Conservation (phyloP, 2,113 vertebrate genomes). For the Scolopax mira region DNA sequence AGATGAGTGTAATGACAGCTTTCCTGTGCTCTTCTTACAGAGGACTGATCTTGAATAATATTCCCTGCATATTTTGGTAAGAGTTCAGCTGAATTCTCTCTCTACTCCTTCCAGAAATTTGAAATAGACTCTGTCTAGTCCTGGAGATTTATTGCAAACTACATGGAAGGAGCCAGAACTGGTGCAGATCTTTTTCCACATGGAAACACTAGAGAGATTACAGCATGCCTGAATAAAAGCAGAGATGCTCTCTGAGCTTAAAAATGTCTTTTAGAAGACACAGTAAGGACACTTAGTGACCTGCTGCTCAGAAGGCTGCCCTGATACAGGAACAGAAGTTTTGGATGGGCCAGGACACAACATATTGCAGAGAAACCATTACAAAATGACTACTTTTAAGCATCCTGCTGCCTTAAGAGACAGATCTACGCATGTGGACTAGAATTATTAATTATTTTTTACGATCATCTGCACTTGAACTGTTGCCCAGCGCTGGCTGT, state of each 20-base stretch:
- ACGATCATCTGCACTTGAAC: not conserved
- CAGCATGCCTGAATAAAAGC: not conserved
- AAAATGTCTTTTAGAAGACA: not conserved
- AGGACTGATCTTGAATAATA: not conserved
- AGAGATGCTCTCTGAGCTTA: not conserved
- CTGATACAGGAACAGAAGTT: not conserved
- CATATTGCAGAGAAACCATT: not conserved
- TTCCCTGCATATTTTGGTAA: not conserved
- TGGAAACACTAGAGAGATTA: not conserved
- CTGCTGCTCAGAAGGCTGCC: not conserved
- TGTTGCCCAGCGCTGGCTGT: not conserved
- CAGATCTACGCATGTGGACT: not conserved
- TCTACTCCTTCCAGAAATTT: not conserved
- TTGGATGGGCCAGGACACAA: not conserved
- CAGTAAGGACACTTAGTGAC: not conserved
- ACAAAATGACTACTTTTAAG: not conserved
- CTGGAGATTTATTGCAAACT: conserved; percentile 6
- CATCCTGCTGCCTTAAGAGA: not conserved
- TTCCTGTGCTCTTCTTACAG: not conserved
- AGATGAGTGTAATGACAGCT: not conserved
- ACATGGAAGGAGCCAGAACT: not conserved
- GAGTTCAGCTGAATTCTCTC: not conserved
- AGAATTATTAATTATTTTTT: not conserved
- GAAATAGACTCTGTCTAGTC: not conserved
- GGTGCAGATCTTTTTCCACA: not conserved